Percentiles rank a stretch among this genome's conserved stretches.
Evolutionary conservation across 2,797 vertebrate genomes (phyloP).

Genomic region (Hafferia zeledoni): DNA sequence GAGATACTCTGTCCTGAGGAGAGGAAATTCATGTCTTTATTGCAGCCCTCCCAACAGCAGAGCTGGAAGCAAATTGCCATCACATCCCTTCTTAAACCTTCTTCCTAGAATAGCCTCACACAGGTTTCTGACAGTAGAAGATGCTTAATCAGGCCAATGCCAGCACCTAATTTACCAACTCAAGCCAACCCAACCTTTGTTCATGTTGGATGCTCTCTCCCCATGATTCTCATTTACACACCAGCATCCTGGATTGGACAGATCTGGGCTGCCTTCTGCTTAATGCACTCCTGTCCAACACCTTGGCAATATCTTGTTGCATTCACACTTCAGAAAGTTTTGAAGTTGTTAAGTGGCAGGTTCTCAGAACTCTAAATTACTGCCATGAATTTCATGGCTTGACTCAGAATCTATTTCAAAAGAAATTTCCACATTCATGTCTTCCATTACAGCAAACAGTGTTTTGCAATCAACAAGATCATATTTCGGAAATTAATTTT

Average conservation of each 20-base stretch:
- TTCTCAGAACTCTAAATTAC: neutral
- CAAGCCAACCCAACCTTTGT: fast-evolving
- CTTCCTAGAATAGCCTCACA: neutral
- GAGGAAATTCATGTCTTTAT: neutral
- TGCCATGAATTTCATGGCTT: neutral
- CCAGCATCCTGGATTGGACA: neutral
- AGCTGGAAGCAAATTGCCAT: neutral
- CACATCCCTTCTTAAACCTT: neutral
- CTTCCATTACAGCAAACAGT: neutral
- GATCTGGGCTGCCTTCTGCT: neutral
- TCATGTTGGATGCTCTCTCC: neutral
- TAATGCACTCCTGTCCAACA: neutral
- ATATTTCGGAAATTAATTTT: neutral
- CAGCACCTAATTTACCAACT: neutral
- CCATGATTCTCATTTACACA: fast-evolving
- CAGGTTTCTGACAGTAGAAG: neutral
- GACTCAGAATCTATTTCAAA: neutral
- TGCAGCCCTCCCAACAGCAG: neutral
- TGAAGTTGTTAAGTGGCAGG: neutral
- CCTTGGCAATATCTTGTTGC: neutral
- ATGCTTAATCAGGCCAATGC: neutral
- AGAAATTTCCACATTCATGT: neutral
- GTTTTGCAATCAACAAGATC: neutral
- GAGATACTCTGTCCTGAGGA: neutral
- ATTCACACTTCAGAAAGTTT: neutral